Evolutionary conservation across 2,888 invertebrate genomes (phyloP), one percentile per base, ranked within the genome.

Genomic region (Temnothorax rugatulus): DNA sequence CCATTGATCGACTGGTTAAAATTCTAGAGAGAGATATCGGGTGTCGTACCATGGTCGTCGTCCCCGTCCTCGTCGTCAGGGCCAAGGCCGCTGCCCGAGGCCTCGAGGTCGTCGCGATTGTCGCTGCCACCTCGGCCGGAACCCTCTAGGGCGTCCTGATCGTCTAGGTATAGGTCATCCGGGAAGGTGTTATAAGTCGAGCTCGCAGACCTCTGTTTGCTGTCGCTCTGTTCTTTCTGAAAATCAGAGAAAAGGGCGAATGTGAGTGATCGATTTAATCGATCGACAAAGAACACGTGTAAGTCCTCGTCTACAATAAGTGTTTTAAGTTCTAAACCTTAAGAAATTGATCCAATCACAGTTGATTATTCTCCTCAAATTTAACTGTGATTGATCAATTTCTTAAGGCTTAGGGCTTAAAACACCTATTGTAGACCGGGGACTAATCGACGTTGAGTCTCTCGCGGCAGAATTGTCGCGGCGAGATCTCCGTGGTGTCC

Each of bases 41-140:
- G 13, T 50, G n/a, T 79, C 68, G 87, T 92, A 93, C 94, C 93
- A 77, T 90, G 91, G 50, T 92, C 93, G 82, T 93, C 94, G 83
- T 94, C 94, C 50, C 96, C 96, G 92, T 97, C 97, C 94, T 98
- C 98, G 96, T 98, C 98, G 96, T 97, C 97, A 88, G 97, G 97
- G 89, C 98, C 98, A 95, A 96, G 97, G 89, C 98, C 98, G 94
- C 98, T 98, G 92, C 98, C 98, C 93, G 98, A 98, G 93, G 97
- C 97, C 95, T 98, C 98, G 90, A 96, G 95, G 95, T 98, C 97
- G 95, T 97, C 96, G 94, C 96, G 96, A 95, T 97, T 96, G 95
- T 96, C 97, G 87, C 96, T 96, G 90, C 96, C 95, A 90, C 96
- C 96, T 83, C 95, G 95, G 90, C 97, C 97, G 91, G 97, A 97